These are phyloP conservation scores for Camelus dromedarius DNA, from an alignment of 2,113 vertebrate species.

Conservation along the genomic window DNA sequence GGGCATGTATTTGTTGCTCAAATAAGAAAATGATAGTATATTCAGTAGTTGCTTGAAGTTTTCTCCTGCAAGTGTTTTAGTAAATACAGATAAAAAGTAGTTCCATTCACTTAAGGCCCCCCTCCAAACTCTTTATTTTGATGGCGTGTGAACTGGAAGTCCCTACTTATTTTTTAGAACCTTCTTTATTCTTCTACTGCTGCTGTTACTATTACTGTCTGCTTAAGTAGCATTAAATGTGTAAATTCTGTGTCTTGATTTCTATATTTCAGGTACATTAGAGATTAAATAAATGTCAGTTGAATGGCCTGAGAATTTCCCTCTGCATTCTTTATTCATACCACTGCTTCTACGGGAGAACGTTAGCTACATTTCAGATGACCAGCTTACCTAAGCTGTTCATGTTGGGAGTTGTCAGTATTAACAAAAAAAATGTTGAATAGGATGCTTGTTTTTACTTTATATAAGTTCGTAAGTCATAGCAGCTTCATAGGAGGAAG, in stretches of 20 bases:
- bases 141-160: not conserved
- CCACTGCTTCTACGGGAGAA: not conserved
- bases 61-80: constrained; percentile 24
- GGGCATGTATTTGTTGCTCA: constrained; percentile 16
- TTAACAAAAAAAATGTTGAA: not conserved
- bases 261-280: not conserved
- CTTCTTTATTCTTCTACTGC: not conserved
- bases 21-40: not conserved
- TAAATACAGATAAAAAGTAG: constrained; percentile 42
- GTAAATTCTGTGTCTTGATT: not conserved
- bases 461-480: not conserved
- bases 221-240: not conserved
- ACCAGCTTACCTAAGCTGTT: not conserved
- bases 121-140: not conserved
- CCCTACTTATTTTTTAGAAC: not conserved
- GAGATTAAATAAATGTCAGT: not conserved
- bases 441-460: not conserved
- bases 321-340: not conserved
- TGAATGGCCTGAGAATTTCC: not conserved
- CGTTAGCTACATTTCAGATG: constrained; percentile 7
- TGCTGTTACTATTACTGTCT: not conserved
- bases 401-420: not conserved
- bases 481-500: not conserved
- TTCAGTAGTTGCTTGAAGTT: constrained; percentile 5
- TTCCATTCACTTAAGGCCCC: not conserved